These are phyloP conservation scores for Anastatus disparis DNA, from an alignment of 1,140 invertebrate genomes.

Conservation along the genomic window DNA sequence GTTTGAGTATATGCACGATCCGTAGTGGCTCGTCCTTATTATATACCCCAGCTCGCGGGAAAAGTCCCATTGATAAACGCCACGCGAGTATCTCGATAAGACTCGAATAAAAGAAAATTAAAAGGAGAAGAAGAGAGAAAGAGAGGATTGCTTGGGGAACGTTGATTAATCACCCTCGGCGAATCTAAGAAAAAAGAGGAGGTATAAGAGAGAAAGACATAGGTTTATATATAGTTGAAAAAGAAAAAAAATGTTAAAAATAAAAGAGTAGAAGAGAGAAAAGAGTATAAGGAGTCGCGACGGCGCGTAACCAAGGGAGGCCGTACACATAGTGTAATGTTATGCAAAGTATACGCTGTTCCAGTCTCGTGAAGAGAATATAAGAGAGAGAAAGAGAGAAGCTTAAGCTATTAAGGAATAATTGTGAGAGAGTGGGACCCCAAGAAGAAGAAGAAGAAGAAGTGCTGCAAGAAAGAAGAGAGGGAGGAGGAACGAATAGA, in stretches of 20 bases:
- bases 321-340: slow-evolving; percentile 48
- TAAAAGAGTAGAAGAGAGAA: not conserved
- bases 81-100: not conserved
- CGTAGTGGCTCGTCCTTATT: not conserved
- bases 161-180: slow-evolving; percentile 47
- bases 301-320: slow-evolving; percentile 47
- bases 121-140: no score
- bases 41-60: not conserved
- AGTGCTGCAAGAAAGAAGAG: not conserved
- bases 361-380: no score
- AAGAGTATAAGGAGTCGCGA: slow-evolving; percentile 6
- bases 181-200: slow-evolving; percentile 6
- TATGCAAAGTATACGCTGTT: slow-evolving; percentile 54
- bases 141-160: not conserved
- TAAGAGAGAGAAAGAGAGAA: no score
- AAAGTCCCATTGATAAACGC: not conserved
- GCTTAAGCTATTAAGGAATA: slow-evolving; percentile 53
- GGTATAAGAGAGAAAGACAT: slow-evolving; percentile 8
- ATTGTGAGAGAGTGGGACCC: slow-evolving; percentile 38
- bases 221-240: not conserved
- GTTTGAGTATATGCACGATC: no score
- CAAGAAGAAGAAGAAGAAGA: not conserved
- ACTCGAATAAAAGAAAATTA: no score
- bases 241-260: slow-evolving; percentile 6
- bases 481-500: not conserved